These are phyloP conservation scores for Akabosia matsudoensis DNA, from an alignment of 1,140 invertebrate genomes.

Conservation along the genomic window DNA sequence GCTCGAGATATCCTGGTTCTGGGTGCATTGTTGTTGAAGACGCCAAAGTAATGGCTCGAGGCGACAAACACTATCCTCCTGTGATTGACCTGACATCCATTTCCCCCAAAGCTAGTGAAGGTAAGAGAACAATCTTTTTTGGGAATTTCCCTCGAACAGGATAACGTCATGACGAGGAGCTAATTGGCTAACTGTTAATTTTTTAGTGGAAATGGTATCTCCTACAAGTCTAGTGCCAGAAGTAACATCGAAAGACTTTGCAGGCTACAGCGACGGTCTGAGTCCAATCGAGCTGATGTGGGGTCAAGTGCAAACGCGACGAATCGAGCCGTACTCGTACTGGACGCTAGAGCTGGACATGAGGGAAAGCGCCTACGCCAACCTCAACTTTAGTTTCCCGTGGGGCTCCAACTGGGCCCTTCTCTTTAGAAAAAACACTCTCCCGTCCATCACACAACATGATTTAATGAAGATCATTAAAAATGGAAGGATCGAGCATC, in stretches of 20 bases:
- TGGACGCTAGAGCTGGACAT: constrained; percentile 45
- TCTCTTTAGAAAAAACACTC: constrained; percentile 76
- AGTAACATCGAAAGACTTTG: constrained; percentile 35
- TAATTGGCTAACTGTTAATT: not conserved
- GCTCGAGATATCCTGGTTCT: constrained; percentile 55
- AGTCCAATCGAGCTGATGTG: constrained; percentile 41
- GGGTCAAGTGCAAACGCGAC: constrained; percentile 39
- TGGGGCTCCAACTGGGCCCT: constrained; percentile 87
- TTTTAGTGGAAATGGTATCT: constrained; percentile 41
- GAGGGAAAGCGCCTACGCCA: constrained; percentile 38
- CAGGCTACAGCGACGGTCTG: constrained; percentile 32
- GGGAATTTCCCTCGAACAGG: not conserved
- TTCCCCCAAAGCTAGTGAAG: constrained; percentile 45
- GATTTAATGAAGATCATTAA: constrained; percentile 90
- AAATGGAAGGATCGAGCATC: constrained; percentile 69
- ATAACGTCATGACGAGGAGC: not conserved
- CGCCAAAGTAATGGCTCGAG: constrained; percentile 77
- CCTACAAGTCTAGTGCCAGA: constrained; percentile 46
- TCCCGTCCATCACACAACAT: constrained; percentile 90
- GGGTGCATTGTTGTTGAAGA: constrained; percentile 86
- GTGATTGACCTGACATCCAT: constrained; percentile 47
- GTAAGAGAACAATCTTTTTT: constrained; percentile 29
- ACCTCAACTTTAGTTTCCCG: constrained; percentile 44
- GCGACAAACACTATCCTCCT: constrained; percentile 47
- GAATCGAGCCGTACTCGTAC: constrained; percentile 45